Conservation (phyloP, 1,140 invertebrate species). For the Palaemon carinicauda region DNA sequence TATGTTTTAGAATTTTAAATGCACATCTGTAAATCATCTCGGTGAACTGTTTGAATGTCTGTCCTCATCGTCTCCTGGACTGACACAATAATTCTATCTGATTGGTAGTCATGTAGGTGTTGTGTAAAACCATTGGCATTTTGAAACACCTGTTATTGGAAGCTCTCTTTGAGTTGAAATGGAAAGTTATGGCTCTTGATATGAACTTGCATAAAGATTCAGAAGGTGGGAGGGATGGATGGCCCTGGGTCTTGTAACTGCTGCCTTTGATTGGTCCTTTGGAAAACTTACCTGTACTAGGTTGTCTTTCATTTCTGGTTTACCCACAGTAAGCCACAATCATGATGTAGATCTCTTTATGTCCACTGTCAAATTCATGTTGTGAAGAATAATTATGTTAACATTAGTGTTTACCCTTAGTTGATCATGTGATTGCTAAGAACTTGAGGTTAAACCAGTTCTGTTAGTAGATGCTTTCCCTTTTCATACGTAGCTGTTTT, state of each 20-base stretch:
- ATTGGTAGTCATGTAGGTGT: conserved; percentile 7
- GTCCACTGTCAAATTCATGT: too few relatives aligned
- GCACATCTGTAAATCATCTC: too few relatives aligned
- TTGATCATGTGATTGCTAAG: too few relatives aligned
- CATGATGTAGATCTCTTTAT: too few relatives aligned
- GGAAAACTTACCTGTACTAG: not conserved
- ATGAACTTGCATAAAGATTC: too few relatives aligned
- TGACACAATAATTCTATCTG: not conserved
- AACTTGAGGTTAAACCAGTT: too few relatives aligned
- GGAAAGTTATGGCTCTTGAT: not conserved
- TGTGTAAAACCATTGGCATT: not conserved
- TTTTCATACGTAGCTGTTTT: too few relatives aligned
- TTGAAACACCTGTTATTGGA: not conserved
- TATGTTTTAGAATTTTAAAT: too few relatives aligned
- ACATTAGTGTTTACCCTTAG: too few relatives aligned
- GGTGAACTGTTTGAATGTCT: not conserved
- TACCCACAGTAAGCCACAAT: too few relatives aligned
- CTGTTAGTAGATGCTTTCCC: too few relatives aligned
- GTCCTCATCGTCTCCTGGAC: not conserved
- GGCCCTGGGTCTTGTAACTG: not conserved
- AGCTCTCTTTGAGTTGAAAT: conserved; percentile 17
- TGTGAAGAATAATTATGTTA: too few relatives aligned
- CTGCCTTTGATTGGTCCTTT: not conserved
- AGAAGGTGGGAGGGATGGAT: not conserved
- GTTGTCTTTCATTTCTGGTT: not conserved